Conservation (phyloP, 2,797 vertebrate species). For the Xenopus petersii region DNA sequence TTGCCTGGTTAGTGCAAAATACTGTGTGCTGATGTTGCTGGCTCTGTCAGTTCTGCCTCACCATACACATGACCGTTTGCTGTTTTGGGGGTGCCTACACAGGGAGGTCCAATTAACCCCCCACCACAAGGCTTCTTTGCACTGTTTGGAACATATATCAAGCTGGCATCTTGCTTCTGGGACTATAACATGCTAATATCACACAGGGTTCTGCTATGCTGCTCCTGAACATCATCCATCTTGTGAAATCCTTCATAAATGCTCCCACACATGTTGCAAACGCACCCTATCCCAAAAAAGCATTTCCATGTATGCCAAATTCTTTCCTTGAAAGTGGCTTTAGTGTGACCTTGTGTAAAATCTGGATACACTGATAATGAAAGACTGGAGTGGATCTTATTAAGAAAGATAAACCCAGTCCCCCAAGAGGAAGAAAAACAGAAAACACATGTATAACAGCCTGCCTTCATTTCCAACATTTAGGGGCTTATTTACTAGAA, state of each 20-base stretch:
- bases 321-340: constrained; percentile 11
- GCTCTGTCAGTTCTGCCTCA: constrained; percentile 31
- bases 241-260: neutral
- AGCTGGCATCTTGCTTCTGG: constrained; percentile 30
- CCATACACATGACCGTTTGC: constrained; percentile 43
- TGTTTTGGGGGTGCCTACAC: constrained; percentile 28
- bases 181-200: constrained; percentile 11
- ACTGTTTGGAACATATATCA: constrained; percentile 46
- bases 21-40: constrained; percentile 30
- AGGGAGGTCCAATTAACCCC: constrained; percentile 17
- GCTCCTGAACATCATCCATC: constrained; percentile 6
- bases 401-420: constrained; percentile 7
- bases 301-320: constrained; percentile 11
- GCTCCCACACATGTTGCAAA: no score
- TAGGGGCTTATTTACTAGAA: neutral
- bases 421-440: neutral
- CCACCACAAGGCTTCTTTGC: constrained; percentile 33
- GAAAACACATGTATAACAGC: neutral
- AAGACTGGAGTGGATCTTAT: no score
- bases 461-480: constrained; percentile 34
- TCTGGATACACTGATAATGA: constrained; percentile 1
- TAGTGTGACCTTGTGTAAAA: constrained; percentile 13
- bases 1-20: constrained; percentile 13
- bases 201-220: constrained; percentile 14
- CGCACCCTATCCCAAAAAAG: neutral